phyloP scores from a whole-genome alignment of 1,140 invertebrate species.

The Lepeophtheirus salmonis region DNA sequence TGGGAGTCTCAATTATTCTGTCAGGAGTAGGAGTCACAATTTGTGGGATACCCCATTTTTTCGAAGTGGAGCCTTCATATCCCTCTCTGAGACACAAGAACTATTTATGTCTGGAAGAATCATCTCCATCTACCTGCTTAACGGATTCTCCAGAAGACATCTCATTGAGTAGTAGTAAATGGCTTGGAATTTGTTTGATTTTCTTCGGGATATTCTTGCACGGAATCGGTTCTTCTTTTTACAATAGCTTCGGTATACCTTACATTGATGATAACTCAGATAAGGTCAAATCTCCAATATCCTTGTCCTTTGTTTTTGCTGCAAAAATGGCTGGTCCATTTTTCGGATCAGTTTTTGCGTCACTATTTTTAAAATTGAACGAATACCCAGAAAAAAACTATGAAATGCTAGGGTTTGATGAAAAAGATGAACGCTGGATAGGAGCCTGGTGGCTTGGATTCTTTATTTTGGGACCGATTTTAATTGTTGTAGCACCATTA shows the following conservation, averaged over 20 bases:
- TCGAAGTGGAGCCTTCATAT: background rate
- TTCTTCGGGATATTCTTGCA: constrained; percentile 14
- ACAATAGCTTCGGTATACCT: constrained; percentile 11
- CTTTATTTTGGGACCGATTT: constrained; percentile 19
- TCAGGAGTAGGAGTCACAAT: background rate
- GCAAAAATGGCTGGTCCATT: constrained; percentile 7
- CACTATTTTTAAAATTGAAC: constrained; percentile 11
- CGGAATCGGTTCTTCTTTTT: constrained; percentile 13
- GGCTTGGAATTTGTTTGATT: constrained; percentile 7
- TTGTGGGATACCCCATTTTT: constrained; percentile 3
- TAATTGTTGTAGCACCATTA: constrained; percentile 19
- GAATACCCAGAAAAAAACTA: constrained; percentile 2
- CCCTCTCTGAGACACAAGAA: background rate
- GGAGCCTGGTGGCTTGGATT: constrained; percentile 25
- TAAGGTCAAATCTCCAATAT: constrained; percentile 13
- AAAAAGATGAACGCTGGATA: constrained; percentile 23
- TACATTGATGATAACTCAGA: constrained; percentile 18
- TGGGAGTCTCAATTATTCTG: background rate
- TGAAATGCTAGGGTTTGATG: constrained; percentile 9
- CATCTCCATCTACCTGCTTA: too few relatives aligned
- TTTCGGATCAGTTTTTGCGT: constrained; percentile 2
- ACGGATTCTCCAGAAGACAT: too few relatives aligned
- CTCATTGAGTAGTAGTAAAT: background rate
- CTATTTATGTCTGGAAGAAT: too few relatives aligned
- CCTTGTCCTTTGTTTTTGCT: background rate